Conservation (phyloP, 2,113 vertebrate genomes). For the human (Homo sapiens) region DNA sequence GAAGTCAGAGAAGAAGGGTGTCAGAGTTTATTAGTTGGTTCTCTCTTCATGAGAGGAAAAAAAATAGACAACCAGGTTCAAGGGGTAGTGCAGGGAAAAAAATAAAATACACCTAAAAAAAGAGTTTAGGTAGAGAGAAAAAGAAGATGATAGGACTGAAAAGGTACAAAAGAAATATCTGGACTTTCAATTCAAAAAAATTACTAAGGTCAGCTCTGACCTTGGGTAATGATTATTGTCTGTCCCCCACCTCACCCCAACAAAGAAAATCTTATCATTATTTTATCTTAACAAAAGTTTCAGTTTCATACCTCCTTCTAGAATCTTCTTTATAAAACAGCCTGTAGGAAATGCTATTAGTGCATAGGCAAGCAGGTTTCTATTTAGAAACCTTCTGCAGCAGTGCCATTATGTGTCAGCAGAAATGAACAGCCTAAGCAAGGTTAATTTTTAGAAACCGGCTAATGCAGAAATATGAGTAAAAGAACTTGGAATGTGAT, state of each 20-base stretch:
- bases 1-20: not conserved
- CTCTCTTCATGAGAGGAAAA: not conserved
- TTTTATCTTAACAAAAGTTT: slow-evolving; percentile 17
- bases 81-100: not conserved
- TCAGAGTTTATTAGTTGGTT: not conserved
- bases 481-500: not conserved
- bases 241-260: not conserved
- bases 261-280: not conserved
- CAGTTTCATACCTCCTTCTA: not conserved
- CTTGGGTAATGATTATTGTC: not conserved
- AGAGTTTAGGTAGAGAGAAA: not conserved
- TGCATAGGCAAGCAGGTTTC: slow-evolving; percentile 51
- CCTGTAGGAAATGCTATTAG: slow-evolving; percentile 36
- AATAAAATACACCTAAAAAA: not conserved
- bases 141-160: not conserved
- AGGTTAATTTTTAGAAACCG: slow-evolving; percentile 57
- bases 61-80: not conserved
- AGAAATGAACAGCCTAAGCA: slow-evolving; percentile 46
- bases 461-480: slow-evolving; percentile 54
- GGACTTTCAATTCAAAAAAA: not conserved
- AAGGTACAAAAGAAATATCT: not conserved
- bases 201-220: not conserved
- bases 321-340: slow-evolving; percentile 32
- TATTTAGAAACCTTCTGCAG: slow-evolving; percentile 30
- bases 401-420: slow-evolving; percentile 52